Conservation (phyloP, 2,888 invertebrate species). For the Dioctria rufipes region DNA sequence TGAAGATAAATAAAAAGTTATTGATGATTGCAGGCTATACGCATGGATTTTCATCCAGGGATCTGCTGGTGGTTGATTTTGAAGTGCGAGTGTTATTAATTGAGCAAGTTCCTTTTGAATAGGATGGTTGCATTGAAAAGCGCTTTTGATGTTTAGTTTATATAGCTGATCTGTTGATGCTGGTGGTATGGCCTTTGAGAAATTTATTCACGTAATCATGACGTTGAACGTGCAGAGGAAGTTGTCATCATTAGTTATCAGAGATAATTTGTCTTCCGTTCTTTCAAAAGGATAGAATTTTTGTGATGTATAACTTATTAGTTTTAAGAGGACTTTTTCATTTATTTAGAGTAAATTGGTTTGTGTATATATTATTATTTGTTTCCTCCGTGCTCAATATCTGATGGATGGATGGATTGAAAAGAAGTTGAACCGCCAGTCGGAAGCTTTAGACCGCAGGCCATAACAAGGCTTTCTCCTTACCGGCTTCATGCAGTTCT, state of each 20-base stretch:
- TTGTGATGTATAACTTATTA: not conserved
- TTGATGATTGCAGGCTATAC: not conserved
- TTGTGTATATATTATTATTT: too few relatives aligned
- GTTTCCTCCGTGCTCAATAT: too few relatives aligned
- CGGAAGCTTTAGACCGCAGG: too few relatives aligned
- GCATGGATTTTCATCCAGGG: not conserved
- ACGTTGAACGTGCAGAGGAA: not conserved
- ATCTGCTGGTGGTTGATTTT: not conserved
- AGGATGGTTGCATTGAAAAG: not conserved
- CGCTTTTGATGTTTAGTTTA: not conserved
- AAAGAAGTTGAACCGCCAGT: too few relatives aligned
- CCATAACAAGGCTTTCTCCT: too few relatives aligned
- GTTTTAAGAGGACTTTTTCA: conserved; percentile 7
- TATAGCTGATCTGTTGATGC: not conserved
- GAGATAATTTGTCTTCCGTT: not conserved
- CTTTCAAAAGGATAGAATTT: not conserved
- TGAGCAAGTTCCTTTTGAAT: conserved; percentile 10
- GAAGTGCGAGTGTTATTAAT: not conserved
- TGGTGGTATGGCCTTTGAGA: not conserved
- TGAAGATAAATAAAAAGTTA: not conserved
- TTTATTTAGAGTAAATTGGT: not conserved
- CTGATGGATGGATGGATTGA: too few relatives aligned
- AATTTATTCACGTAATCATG: not conserved
- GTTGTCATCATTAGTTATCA: too few relatives aligned
- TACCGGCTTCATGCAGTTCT: too few relatives aligned